Evolutionary conservation across 2,888 invertebrate species (phyloP).

Genomic region (Pinctada fucata): DNA sequence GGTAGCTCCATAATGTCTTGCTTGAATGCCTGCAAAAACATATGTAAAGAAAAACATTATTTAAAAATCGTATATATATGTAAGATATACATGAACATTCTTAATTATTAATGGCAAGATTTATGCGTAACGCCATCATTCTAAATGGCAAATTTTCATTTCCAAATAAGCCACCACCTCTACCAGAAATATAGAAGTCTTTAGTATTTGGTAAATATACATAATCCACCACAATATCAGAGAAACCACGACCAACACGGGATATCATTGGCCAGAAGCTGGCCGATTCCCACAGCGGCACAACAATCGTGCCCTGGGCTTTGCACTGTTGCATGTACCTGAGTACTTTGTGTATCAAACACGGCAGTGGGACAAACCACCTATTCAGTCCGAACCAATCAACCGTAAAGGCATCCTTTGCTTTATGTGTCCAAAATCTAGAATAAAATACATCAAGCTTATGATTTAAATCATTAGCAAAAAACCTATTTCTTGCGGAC

Average conservation of each 20-base stretch:
- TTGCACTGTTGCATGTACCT: no score
- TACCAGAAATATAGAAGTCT: no score
- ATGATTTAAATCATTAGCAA: conserved; percentile 41
- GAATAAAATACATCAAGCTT: conserved; percentile 41
- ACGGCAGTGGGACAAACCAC: no score
- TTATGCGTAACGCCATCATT: conserved; percentile 24
- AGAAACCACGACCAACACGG: background rate
- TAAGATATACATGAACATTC: background rate
- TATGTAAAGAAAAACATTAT: background rate
- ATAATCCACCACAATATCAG: background rate
- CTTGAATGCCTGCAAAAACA: conserved; percentile 33
- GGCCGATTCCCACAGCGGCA: no score
- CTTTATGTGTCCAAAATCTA: conserved; percentile 28
- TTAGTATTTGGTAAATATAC: background rate
- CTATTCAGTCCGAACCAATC: no score
- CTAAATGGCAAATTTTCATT: no score
- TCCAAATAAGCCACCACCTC: no score
- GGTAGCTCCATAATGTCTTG: no score
- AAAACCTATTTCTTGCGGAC: conserved; percentile 38
- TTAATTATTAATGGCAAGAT: background rate
- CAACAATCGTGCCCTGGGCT: no score
- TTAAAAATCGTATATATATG: no score
- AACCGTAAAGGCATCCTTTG: conserved; percentile 18
- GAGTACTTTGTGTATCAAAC: no score
- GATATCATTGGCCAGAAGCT: background rate